Evolutionary conservation across 2,888 invertebrate species (phyloP).

Genomic region (Scaptomyza polygonia): DNA sequence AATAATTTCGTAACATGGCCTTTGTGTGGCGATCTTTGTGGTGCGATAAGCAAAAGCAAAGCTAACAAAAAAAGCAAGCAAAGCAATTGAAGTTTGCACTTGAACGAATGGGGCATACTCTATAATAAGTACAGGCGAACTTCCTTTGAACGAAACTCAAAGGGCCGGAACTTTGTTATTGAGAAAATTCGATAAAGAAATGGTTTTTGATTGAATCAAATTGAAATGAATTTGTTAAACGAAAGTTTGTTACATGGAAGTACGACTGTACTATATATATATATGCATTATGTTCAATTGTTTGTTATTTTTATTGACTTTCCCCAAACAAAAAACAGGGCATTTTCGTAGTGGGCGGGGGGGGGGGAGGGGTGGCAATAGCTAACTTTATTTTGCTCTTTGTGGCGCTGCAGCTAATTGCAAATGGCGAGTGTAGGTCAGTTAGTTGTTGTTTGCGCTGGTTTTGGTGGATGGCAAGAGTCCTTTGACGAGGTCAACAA

Average conservation of each 20-base stretch:
- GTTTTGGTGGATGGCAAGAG: constrained; percentile 1
- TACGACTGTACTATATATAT: too few relatives aligned
- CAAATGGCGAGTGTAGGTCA: constrained; percentile 15
- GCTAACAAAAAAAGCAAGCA: constrained; percentile 19
- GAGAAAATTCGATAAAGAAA: too few relatives aligned
- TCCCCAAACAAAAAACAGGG: too few relatives aligned
- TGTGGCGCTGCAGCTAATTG: constrained; percentile 48
- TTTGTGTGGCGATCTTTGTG: constrained; percentile 77
- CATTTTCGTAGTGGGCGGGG: too few relatives aligned
- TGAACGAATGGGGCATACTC: constrained; percentile 21
- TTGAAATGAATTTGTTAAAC: too few relatives aligned
- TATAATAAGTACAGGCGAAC: neutral
- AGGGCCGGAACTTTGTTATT: too few relatives aligned
- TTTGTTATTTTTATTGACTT: too few relatives aligned
- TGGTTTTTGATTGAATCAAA: too few relatives aligned
- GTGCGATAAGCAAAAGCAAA: constrained; percentile 61
- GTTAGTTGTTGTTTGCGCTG: neutral
- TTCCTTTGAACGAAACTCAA: too few relatives aligned
- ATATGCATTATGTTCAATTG: too few relatives aligned
- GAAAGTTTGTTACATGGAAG: too few relatives aligned
- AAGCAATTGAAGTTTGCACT: neutral
- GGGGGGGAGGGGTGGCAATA: neutral
- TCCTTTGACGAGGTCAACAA: constrained; percentile 46
- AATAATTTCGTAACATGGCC: constrained; percentile 81
- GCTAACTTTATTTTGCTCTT: constrained; percentile 59